Evolutionary conservation across 2,113 vertebrate species (phyloP), one percentile per base, ranked within the genome.

Genomic region (Poicephalus meyeri): DNA sequence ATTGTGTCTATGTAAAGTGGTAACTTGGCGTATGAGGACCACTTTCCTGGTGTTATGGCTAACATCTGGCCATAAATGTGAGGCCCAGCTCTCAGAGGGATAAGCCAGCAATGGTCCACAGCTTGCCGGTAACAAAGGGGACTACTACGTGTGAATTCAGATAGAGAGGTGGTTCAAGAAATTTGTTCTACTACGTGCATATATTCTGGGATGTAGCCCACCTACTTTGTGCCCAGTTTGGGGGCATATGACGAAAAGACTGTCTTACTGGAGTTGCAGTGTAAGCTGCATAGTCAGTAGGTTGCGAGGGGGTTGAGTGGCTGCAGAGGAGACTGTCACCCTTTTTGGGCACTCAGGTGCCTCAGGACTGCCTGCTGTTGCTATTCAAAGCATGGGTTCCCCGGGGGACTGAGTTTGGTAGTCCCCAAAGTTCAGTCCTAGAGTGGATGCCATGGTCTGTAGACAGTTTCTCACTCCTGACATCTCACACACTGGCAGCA

Each of bases 331-430:
- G 44, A 10, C 33, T 42, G 18, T 85, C 4, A 6, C 83, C 41
- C 55, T 0, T 5, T 35, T 31, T 1, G 0, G 65, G 33, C 21
- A 28, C 15, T 26, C 28, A 0, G 2, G 33, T 55, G 49, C 65
- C 44, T 46, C 49, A 7, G 55, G 35, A 55, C 70, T 93, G 41
- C 29, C 71, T 56, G 53, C 46, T 71, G 15, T 44, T 79, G 61
- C 55, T 13, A 11, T 31, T 66, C 20, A 2, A 4, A 7, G 26
- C 2, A 1, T 9, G 50, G 16, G 25, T n/a, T 80, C 44, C 56
- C 44, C 41, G 18, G 41, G 41, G 28, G 4, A 42, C 31, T 86
- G 68, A 5, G 4, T 41, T 49, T 60, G n/a, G 11, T 26, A 80
- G 18, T 29, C 31, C 63, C 46, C 55, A 80, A 10, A 86, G 68